A percentile compares a stretch with the other conserved stretches of the same genome.
These are phyloP conservation scores for Tychaedon coryphoeus DNA, from an alignment of 2,113 vertebrate genomes.

Conservation along the genomic window DNA sequence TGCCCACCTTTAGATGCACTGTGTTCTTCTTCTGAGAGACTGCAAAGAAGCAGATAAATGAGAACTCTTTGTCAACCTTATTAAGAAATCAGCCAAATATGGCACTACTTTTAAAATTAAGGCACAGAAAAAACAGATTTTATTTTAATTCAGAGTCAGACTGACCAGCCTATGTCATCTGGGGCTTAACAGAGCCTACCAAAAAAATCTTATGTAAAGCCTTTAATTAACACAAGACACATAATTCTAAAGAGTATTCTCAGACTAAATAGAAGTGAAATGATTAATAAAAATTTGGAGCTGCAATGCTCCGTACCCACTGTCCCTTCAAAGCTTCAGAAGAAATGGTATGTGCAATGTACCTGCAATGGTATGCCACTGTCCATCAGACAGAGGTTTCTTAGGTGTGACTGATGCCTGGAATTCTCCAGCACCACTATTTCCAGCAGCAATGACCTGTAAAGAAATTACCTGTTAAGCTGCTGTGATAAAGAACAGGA, in stretches of 20 bases:
- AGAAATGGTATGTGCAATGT: not conserved
- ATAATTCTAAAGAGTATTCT: not conserved
- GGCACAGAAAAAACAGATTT: not conserved
- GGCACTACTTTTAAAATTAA: not conserved
- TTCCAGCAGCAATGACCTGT: constrained; percentile 83
- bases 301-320: not conserved
- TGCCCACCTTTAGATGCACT: constrained; percentile 83
- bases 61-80: not conserved
- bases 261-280: not conserved
- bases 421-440: constrained; percentile 78
- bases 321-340: not conserved
- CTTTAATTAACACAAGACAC: not conserved
- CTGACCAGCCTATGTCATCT: not conserved
- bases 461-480: constrained; percentile 6
- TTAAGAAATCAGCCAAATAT: not conserved
- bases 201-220: not conserved
- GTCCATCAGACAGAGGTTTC: constrained; percentile 83
- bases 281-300: not conserved
- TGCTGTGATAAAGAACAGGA: not conserved
- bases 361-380: constrained; percentile 90
- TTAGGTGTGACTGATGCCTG: constrained; percentile 78
- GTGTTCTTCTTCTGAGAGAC: constrained; percentile 82
- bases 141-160: not conserved
- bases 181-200: not conserved
- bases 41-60: constrained; percentile 46